Evolutionary conservation across 2,113 vertebrate species (phyloP).

Genomic region (Myrmecobius fasciatus): DNA sequence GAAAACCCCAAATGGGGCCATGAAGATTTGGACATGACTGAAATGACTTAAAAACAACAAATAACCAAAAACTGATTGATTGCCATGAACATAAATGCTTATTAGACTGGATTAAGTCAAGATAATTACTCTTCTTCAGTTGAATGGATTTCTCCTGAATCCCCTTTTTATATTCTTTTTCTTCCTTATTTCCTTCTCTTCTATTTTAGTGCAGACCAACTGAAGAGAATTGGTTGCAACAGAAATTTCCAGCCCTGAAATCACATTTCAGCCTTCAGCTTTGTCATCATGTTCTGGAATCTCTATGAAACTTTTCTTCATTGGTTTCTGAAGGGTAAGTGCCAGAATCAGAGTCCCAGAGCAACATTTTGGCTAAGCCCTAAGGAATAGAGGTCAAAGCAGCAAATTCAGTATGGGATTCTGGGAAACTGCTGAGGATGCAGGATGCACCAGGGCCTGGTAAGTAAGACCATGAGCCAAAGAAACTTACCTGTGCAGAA

Average conservation of each 20-base stretch:
- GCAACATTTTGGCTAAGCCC: conserved; percentile 35
- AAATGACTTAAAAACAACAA: background rate
- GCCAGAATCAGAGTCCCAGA: background rate
- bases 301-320: conserved; percentile 5
- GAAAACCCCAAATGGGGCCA: background rate
- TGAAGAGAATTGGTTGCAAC: background rate
- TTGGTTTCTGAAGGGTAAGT: background rate
- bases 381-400: background rate
- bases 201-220: background rate
- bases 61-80: background rate
- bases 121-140: background rate
- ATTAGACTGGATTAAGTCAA: background rate
- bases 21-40: background rate
- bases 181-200: background rate
- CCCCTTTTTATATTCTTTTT: background rate
- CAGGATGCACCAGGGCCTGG: background rate
- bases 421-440: conserved; percentile 7
- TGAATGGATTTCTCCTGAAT: background rate
- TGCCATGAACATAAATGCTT: background rate
- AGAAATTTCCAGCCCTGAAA: background rate
- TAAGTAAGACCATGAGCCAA: background rate
- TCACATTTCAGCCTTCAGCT: conserved; percentile 7
- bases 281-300: background rate
- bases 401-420: background rate
- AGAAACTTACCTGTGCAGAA: background rate